Evolutionary conservation across 2,888 invertebrate genomes (phyloP).

Genomic region (Allygus modestus): DNA sequence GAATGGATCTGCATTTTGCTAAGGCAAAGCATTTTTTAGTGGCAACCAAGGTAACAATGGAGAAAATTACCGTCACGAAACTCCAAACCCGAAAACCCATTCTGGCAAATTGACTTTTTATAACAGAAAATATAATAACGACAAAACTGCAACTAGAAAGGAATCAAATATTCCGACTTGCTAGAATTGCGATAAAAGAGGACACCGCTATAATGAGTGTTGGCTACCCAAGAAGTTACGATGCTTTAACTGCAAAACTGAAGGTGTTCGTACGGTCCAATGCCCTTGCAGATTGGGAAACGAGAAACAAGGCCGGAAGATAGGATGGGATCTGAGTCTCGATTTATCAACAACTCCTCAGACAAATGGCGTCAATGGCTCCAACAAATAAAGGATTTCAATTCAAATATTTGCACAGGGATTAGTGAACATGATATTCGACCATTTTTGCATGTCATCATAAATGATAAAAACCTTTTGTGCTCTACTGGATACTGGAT

Average conservation of each 20-base stretch:
- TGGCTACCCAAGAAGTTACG: background rate
- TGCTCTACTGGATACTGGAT: background rate
- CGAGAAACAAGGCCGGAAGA: background rate
- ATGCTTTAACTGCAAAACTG: background rate
- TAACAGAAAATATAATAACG: too few relatives aligned
- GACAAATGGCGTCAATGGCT: background rate
- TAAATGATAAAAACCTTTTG: background rate
- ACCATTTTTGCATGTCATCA: background rate
- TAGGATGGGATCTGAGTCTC: background rate
- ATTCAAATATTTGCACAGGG: background rate
- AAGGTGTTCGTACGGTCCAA: background rate
- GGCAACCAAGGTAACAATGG: too few relatives aligned
- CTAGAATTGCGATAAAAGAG: background rate
- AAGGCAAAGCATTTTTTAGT: too few relatives aligned
- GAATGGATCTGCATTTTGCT: too few relatives aligned
- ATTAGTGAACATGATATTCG: background rate
- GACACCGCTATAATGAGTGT: background rate
- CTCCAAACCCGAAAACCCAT: too few relatives aligned
- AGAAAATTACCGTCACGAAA: too few relatives aligned
- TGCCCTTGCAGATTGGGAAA: background rate
- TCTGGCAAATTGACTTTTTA: too few relatives aligned
- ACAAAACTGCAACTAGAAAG: too few relatives aligned
- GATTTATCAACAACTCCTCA: background rate
- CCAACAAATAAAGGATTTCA: background rate
- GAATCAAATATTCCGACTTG: background rate